Base-by-base conservation (phyloP, 2,113 vertebrate genomes). In the Gopherus evgoodei region DNA sequence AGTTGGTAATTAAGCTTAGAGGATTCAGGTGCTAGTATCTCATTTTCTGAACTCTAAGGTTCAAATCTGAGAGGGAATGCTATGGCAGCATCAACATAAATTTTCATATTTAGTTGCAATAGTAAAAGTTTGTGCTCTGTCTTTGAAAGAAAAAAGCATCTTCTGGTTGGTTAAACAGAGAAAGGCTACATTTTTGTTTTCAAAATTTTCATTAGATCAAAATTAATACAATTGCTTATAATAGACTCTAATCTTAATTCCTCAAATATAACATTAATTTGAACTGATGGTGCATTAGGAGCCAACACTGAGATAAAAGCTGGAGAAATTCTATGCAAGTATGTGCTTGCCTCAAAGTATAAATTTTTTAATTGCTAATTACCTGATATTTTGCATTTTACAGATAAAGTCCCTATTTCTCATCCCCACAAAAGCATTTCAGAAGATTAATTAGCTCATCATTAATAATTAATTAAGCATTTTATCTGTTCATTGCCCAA, bases 381-480 rank as follows among this genome's bases (percentile, higher is more conserved):
- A 88, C 56, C 85, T 93, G 65, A 82, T 95, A 93, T 83, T 94
- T 92, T 96, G 53, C 22, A 35, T 95, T 91, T 91, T 88, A 69
- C 62, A 88, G 52, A 96, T 88, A 89, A 94, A 93, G 24, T 49
- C 62, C 42, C 95, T 85, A 21, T 56, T 96, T 93, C 75, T 90
- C 38, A 89, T 56, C n/a, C 76, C 93, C 53, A 54, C 44, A 91
- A 93, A 93, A 92, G 84, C 56, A 96, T 94, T 95, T 93, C 47
- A 87, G 90, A 93, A 93, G 84, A 95, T 89, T 89, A 95, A 96
- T 96, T 96, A 92, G 59, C 53, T 5, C 49, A 93, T 95, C 59
- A 89, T 96, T 97, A 97, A 97, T 96, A 96, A 94, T 92, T 94
- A 94, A 95, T 95, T 97, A 95, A 89, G 69, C 47, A 91, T 94